Conservation (phyloP, 2,888 invertebrate species). For the Cephonodes hylas region DNA sequence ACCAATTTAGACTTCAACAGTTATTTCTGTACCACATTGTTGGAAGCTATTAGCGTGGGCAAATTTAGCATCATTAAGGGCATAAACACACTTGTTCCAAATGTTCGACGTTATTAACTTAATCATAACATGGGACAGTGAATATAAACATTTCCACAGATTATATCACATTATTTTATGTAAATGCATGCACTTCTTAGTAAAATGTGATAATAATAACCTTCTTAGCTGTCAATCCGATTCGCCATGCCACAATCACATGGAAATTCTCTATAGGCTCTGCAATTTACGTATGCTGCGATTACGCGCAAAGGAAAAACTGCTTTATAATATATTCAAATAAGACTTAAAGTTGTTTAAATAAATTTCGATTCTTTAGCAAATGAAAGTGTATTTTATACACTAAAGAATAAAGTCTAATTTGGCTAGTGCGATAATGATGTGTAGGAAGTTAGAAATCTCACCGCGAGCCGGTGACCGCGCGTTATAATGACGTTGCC, state of each 20-base stretch:
- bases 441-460: slow-evolving; percentile 66
- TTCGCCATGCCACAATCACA: slow-evolving; percentile 72
- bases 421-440: slow-evolving; percentile 27
- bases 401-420: slow-evolving; percentile 30
- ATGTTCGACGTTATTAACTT: not conserved
- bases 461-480: slow-evolving; percentile 64
- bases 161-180: slow-evolving; percentile 56
- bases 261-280: slow-evolving; percentile 56
- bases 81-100: not conserved
- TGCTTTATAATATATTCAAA: slow-evolving; percentile 32
- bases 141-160: slow-evolving; percentile 51
- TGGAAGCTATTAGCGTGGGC: not conserved
- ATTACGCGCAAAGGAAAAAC: slow-evolving; percentile 19
- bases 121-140: slow-evolving; percentile 17
- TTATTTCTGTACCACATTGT: not conserved
- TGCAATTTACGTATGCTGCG: slow-evolving; percentile 28
- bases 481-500: slow-evolving; percentile 73
- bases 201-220: slow-evolving; percentile 80
- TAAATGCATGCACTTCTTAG: slow-evolving; percentile 57
- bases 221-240: slow-evolving; percentile 76
- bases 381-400: slow-evolving; percentile 33
- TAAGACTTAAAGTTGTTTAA: slow-evolving; percentile 32
- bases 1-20: not conserved
- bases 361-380: not conserved
- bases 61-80: not conserved